Evolutionary conservation across 1,140 invertebrate genomes (phyloP).

Genomic region (Aradophagus sp.): DNA sequence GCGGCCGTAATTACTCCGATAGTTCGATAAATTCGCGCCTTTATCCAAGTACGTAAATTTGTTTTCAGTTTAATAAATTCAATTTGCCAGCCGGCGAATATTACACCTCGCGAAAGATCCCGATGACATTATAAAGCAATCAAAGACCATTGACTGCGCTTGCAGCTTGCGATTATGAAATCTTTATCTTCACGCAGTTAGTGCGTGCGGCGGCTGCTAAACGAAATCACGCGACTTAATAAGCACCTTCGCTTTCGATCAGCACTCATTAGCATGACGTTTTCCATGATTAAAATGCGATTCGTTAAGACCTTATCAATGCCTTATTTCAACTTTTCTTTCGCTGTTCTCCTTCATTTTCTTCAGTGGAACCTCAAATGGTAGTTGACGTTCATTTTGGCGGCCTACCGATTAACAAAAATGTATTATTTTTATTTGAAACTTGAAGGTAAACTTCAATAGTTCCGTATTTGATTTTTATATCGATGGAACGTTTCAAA

Average conservation of each 20-base stretch:
- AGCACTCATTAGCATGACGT: constrained; percentile 22
- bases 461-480: too few relatives aligned
- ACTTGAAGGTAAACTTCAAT: too few relatives aligned
- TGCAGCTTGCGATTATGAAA: constrained; percentile 35
- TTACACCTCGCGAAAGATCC: constrained; percentile 39
- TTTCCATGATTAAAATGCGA: too few relatives aligned
- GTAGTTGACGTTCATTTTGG: too few relatives aligned
- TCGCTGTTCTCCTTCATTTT: too few relatives aligned
- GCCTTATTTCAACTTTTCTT: too few relatives aligned
- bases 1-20: constrained; percentile 40
- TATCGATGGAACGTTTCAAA: too few relatives aligned
- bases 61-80: constrained; percentile 54
- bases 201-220: constrained; percentile 38
- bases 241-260: constrained; percentile 21
- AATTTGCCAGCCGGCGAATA: constrained; percentile 26
- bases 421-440: too few relatives aligned
- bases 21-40: constrained; percentile 46
- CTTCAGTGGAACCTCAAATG: too few relatives aligned
- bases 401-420: too few relatives aligned
- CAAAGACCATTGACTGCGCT: constrained; percentile 48
- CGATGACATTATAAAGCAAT: constrained; percentile 49
- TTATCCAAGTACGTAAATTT: constrained; percentile 45
- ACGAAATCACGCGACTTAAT: constrained; percentile 14
- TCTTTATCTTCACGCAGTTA: constrained; percentile 43
- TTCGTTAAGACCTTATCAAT: too few relatives aligned